These are phyloP conservation scores for Nemurella pictetii DNA, from an alignment of 2,888 invertebrate species.

Conservation along the genomic window DNA sequence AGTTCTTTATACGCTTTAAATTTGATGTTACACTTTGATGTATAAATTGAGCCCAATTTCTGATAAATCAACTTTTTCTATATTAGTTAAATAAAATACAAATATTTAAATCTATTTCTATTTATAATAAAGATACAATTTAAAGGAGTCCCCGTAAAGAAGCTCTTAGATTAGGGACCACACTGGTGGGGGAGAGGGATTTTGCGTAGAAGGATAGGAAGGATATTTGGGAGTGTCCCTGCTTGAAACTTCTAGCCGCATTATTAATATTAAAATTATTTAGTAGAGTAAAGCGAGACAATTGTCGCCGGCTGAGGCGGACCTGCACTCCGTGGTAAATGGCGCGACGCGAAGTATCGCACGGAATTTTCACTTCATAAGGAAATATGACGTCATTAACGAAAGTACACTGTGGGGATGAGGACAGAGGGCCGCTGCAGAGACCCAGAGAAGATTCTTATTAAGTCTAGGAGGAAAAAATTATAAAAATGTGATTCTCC, in stretches of 20 bases:
- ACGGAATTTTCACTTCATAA: constrained; percentile 38
- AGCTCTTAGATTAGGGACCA: too few species aligned
- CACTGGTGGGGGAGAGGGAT: too few species aligned
- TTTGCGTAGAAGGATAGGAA: too few species aligned
- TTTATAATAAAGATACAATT: too few species aligned
- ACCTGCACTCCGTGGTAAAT: constrained; percentile 27
- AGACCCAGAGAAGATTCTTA: constrained; percentile 7
- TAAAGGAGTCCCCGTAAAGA: too few species aligned
- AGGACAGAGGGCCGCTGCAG: not conserved
- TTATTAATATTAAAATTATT: not conserved
- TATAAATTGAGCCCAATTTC: not conserved
- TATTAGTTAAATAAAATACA: too few species aligned
- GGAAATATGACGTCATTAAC: constrained; percentile 37
- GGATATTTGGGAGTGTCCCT: not conserved
- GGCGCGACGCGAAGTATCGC: constrained; percentile 36
- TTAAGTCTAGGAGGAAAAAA: constrained; percentile 30
- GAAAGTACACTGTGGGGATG: constrained; percentile 30
- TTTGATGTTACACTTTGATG: not conserved
- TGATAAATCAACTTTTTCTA: too few species aligned
- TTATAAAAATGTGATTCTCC: constrained; percentile 19
- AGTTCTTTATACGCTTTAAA: not conserved
- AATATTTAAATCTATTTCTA: too few species aligned
- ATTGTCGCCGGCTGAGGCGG: not conserved
- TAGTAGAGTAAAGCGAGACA: constrained; percentile 3
- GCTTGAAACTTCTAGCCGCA: not conserved